phyloP scores from a whole-genome alignment of 2,113 vertebrate species.

The Paratilapia polleni region DNA sequence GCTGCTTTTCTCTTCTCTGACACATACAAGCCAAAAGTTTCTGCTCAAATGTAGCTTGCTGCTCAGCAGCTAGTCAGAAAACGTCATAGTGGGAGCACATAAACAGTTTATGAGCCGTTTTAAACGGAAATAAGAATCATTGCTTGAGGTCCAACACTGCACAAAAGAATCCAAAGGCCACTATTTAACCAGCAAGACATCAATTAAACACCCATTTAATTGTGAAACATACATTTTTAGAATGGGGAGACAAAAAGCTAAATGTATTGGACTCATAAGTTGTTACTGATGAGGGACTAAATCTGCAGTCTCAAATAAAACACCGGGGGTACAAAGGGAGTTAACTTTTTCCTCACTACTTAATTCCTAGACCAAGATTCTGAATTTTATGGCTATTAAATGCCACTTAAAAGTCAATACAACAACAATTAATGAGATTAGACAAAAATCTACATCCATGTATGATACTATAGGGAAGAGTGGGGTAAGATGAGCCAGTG shows the following conservation, averaged over 20 bases:
- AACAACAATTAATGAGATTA: not conserved
- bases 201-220: constrained; percentile 58
- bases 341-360: constrained; percentile 13
- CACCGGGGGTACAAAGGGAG: constrained; percentile 19
- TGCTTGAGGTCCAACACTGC: constrained; percentile 50
- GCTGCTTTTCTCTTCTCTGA: constrained; percentile 18
- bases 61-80: constrained; percentile 15
- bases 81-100: constrained; percentile 40
- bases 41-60: not conserved
- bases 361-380: constrained; percentile 2
- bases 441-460: not conserved
- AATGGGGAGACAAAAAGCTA: constrained; percentile 28
- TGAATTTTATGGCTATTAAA: constrained; percentile 11
- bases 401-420: constrained; percentile 11
- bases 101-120: constrained; percentile 58
- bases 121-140: constrained; percentile 59
- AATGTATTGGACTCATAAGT: constrained; percentile 49
- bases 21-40: constrained; percentile 25
- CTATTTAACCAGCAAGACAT: constrained; percentile 45
- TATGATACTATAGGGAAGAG: not conserved
- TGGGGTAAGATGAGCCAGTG: not conserved
- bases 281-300: constrained; percentile 55
- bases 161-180: constrained; percentile 41
- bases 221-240: constrained; percentile 56
- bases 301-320: constrained; percentile 38